A percentile compares a stretch with the other conserved stretches of the same genome.
These are phyloP conservation scores for Rallus limicola DNA, from an alignment of 2,113 vertebrate species.

Conservation along the genomic window DNA sequence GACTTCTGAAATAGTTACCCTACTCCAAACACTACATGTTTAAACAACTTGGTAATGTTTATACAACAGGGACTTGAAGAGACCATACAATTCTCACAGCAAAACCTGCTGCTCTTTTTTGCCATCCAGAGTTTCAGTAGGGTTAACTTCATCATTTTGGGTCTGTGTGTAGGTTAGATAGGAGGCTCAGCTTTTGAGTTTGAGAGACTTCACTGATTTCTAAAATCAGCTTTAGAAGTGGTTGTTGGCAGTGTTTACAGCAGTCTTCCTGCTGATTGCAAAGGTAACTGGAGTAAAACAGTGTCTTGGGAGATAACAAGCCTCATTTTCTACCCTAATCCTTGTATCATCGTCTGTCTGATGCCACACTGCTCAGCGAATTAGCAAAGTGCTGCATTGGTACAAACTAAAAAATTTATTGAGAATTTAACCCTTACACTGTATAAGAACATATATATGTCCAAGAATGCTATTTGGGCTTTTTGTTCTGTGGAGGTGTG, in stretches of 20 bases:
- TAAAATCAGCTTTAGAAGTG: neutral
- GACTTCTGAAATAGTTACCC: neutral
- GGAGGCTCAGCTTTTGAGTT: neutral
- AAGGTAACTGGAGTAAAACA: neutral
- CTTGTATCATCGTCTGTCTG: neutral
- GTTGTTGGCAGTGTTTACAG: neutral
- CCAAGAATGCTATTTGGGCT: accelerated
- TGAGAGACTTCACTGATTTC: neutral
- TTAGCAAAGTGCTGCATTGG: neutral
- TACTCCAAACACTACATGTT: too few species aligned
- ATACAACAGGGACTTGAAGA: neutral
- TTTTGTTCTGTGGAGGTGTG: neutral
- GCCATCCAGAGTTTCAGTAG: neutral
- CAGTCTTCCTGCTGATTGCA: neutral
- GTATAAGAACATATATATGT: neutral
- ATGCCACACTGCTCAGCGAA: neutral
- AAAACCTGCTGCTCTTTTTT: neutral
- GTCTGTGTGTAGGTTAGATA: neutral
- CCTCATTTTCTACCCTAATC: neutral
- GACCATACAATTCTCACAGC: neutral
- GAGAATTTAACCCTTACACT: neutral
- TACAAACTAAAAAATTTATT: neutral
- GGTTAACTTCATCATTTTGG: neutral
- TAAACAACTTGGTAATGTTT: neutral
- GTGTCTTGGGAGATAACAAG: neutral